These are phyloP conservation scores for Apoda limacodes DNA, from an alignment of 2,888 invertebrate genomes.

Conservation along the genomic window DNA sequence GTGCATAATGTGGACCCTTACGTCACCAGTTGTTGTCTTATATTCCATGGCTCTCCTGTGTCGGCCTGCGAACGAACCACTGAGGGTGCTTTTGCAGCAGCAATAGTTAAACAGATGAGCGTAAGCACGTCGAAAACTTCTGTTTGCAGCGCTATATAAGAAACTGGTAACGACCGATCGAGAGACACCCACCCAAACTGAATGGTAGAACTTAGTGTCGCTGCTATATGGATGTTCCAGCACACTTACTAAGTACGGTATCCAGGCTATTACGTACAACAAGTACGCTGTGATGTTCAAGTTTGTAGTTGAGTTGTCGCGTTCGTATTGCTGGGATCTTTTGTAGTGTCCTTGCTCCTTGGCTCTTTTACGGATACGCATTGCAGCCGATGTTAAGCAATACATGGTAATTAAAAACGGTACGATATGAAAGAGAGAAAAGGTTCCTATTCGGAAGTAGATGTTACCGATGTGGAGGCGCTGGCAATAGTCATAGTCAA, in stretches of 20 bases:
- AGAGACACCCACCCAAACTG: slow-evolving; percentile 77
- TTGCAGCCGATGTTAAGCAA: slow-evolving; percentile 61
- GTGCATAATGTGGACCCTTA: slow-evolving; percentile 80
- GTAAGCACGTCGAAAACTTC: slow-evolving; percentile 78
- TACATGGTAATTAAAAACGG: slow-evolving; percentile 69
- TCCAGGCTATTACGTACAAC: slow-evolving; percentile 74
- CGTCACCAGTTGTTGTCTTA: slow-evolving; percentile 65
- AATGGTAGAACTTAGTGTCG: slow-evolving; percentile 72
- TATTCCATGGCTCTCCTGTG: slow-evolving; percentile 52
- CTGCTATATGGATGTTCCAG: slow-evolving; percentile 56
- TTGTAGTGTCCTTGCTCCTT: slow-evolving; percentile 67
- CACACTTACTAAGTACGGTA: slow-evolving; percentile 74
- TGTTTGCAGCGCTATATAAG: slow-evolving; percentile 72
- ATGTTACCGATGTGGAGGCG: slow-evolving; percentile 64
- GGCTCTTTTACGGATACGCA: slow-evolving; percentile 61
- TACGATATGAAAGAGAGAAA: slow-evolving; percentile 67
- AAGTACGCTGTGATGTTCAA: slow-evolving; percentile 75
- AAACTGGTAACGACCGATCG: slow-evolving; percentile 77
- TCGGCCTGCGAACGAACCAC: slow-evolving; percentile 74
- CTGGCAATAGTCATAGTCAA: slow-evolving; percentile 78
- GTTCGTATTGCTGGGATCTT: slow-evolving; percentile 71
- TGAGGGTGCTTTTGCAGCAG: slow-evolving; percentile 76
- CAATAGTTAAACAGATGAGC: slow-evolving; percentile 82
- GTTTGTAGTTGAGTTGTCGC: slow-evolving; percentile 72
- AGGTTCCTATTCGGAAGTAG: slow-evolving; percentile 68